phyloP scores from a whole-genome alignment of 2,113 vertebrate species.

The Eclectus roratus region DNA sequence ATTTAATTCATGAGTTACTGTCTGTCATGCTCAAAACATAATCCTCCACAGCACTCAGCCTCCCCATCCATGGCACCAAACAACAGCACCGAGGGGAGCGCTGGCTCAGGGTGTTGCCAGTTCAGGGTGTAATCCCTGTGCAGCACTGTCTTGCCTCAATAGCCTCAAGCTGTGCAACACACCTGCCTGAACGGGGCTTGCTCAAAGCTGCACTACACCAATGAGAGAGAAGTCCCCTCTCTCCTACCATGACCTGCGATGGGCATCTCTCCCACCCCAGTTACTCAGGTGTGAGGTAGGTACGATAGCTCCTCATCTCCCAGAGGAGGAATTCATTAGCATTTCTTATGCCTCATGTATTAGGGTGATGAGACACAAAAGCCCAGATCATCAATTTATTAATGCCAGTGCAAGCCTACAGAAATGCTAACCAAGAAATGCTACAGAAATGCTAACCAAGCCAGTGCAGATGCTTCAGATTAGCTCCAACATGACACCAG shows the following conservation, averaged over 20 bases:
- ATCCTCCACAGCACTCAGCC: neutral
- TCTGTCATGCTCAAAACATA: neutral
- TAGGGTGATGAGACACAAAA: neutral
- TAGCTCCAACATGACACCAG: neutral
- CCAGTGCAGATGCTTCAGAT: neutral
- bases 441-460: neutral
- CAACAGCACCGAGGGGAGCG: neutral
- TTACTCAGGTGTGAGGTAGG: neutral
- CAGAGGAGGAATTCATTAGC: neutral
- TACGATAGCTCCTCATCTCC: neutral
- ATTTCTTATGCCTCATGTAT: neutral
- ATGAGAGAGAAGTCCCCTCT: neutral
- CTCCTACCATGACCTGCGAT: neutral
- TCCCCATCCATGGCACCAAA: neutral
- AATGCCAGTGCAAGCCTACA: neutral
- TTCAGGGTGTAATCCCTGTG: fast-evolving
- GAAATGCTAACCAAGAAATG: neutral
- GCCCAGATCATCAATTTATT: neutral
- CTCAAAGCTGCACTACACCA: neutral
- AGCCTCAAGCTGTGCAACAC: fast-evolving
- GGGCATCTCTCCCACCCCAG: neutral
- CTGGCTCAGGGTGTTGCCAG: neutral
- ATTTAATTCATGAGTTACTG: neutral
- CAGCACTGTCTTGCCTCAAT: fast-evolving
- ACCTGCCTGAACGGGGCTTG: fast-evolving